Conservation (phyloP, 2,797 vertebrate species). For the Eidolon dupreanum region DNA sequence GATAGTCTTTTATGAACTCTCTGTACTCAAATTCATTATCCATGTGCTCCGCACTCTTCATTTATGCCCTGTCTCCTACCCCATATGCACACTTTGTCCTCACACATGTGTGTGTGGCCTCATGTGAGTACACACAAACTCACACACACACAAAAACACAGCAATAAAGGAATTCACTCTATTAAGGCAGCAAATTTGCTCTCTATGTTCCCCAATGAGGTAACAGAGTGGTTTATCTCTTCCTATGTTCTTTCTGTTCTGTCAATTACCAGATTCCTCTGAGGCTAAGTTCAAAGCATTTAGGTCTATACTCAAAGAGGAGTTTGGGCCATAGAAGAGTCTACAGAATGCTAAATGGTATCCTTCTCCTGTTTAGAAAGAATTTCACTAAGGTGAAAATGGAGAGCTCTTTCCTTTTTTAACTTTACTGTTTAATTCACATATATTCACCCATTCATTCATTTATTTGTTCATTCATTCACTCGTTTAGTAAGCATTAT, state of each 20-base stretch:
- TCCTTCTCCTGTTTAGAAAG: conserved; percentile 1
- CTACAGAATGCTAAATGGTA: background rate
- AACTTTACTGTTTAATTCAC: background rate
- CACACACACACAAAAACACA: background rate
- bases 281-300: background rate
- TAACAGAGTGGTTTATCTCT: background rate
- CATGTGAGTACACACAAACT: background rate
- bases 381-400: conserved; percentile 27
- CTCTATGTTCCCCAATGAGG: background rate
- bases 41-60: background rate
- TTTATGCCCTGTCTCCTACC: background rate
- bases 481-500: background rate
- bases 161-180: background rate
- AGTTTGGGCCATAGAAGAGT: background rate
- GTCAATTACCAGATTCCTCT: background rate
- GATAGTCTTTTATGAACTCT: background rate
- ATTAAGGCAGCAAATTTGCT: background rate
- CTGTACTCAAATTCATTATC: background rate
- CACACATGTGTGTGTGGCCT: background rate
- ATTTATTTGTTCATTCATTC: background rate
- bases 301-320: background rate
- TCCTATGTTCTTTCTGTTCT: background rate
- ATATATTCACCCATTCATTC: background rate
- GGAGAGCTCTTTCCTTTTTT: background rate
- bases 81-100: too few species aligned